Base-by-base conservation (phyloP, 2,113 vertebrate genomes). In the Gymnogyps californianus region DNA sequence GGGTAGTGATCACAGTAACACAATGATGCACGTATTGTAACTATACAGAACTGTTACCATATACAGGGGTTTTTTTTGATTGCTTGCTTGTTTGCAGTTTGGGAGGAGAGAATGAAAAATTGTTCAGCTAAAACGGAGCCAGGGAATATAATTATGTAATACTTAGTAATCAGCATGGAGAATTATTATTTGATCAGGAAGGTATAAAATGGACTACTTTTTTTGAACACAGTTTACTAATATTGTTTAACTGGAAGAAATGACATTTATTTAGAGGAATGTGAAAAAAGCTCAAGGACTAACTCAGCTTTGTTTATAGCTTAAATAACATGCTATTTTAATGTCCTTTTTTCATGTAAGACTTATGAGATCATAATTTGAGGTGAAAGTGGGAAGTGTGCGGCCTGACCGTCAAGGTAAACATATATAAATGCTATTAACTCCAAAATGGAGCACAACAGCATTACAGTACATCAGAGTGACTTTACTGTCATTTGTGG, bases 181-280 rank as follows among this genome's bases (percentile, higher is more conserved):
- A 96, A 97, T 76, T 94, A 87, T 94, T 96, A 97, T 96, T 96
- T 96, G 94, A 97, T 96, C 95, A 94, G 95, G 93, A 97, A 97
- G 90, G 77, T 95, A 96, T 78, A 97, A 90, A 95, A 94, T 61
- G 71, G 90, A 59, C 72, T 89, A 66, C 31, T 94, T 84, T 71
- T 72, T 95, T 79, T 58, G 52, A 96, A 69, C 52, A 93, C 15
- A 65, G 70, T 87, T 95, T 82, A 96, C 86, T 96, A 92, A 96
- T 69, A 89, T 78, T n/a, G 91, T 95, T 97, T 94, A 97, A 95
- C 44, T 76, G 61, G 36, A 92, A 93, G 57, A 67, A 89, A 94
- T 85, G 1, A 89, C 89, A 93, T 96, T 96, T 95, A 95, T 96
- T 94, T 87, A 94, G 89, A 96, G 77, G 58, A 97, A 89, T 58